Evolutionary conservation across 2,797 vertebrate genomes (phyloP).

Genomic region (Gouania willdenowi): DNA sequence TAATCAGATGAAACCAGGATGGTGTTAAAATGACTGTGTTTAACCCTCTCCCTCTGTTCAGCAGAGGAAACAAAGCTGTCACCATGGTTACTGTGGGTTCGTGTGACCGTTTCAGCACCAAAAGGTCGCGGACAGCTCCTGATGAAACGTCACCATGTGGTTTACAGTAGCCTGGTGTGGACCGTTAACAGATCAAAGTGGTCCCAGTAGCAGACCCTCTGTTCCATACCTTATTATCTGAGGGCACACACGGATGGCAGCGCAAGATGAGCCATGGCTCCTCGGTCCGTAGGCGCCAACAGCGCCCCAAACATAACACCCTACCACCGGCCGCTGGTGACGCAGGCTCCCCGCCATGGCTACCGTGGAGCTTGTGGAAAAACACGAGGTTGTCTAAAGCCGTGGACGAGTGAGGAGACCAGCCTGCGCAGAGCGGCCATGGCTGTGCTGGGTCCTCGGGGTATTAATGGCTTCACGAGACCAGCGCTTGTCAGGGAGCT

Average conservation of each 20-base stretch:
- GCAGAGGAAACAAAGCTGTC: neutral
- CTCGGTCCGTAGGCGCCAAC: constrained; percentile 9
- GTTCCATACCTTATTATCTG: constrained; percentile 57
- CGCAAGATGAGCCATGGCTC: constrained; percentile 34
- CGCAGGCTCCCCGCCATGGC: constrained; percentile 27
- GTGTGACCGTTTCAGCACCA: constrained; percentile 69
- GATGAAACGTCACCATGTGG: constrained; percentile 2
- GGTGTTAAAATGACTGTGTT: too few species aligned
- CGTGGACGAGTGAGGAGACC: constrained; percentile 15
- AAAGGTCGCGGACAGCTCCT: constrained; percentile 66
- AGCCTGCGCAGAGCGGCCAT: constrained; percentile 73
- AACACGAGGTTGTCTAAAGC: too few species aligned
- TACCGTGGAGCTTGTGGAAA: too few species aligned
- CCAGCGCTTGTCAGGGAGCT: too few species aligned
- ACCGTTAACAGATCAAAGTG: neutral
- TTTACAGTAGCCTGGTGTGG: too few species aligned
- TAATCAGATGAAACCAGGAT: too few species aligned
- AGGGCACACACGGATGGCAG: constrained; percentile 64
- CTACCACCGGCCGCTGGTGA: constrained; percentile 39
- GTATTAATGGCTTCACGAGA: too few species aligned
- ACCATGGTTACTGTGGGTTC: constrained; percentile 1
- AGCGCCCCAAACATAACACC: too few species aligned
- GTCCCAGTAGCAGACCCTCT: neutral
- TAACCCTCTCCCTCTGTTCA: too few species aligned
- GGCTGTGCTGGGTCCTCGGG: too few species aligned